These are phyloP conservation scores for Dissostichus mawsoni DNA, from an alignment of 2,113 vertebrate genomes.

Conservation along the genomic window DNA sequence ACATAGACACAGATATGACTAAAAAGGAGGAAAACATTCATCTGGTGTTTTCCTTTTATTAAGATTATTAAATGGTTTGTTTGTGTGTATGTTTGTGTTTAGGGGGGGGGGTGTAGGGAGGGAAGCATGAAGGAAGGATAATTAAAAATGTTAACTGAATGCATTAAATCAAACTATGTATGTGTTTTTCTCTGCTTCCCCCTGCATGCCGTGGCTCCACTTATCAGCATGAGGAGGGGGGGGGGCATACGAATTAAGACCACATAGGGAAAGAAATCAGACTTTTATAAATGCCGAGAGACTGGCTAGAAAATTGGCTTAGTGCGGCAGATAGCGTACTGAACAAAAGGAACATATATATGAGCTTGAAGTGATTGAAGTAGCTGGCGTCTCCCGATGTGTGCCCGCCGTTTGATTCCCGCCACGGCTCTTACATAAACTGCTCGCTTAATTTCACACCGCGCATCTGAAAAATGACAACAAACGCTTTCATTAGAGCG, in stretches of 20 bases:
- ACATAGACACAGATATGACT: slow-evolving; percentile 27
- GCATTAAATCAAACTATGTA: slow-evolving; percentile 75
- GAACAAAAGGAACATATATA: slow-evolving; percentile 93
- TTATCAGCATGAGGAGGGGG: slow-evolving; percentile 78
- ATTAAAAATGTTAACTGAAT: slow-evolving; percentile 84
- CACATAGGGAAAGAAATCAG: slow-evolving; percentile 88
- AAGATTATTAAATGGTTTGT: slow-evolving; percentile 74
- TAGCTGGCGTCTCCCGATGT: slow-evolving; percentile 86
- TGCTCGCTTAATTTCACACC: slow-evolving; percentile 92
- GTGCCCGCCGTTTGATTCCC: slow-evolving; percentile 88
- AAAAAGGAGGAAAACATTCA: slow-evolving; percentile 42
- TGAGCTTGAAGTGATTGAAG: slow-evolving; percentile 93
- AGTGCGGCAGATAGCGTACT: slow-evolving; percentile 87
- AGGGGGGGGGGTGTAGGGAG: not conserved
- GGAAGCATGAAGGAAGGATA: slow-evolving; percentile 71
- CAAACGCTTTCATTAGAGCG: slow-evolving; percentile 91
- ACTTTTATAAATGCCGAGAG: slow-evolving; percentile 90
- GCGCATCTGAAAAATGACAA: slow-evolving; percentile 87
- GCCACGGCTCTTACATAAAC: slow-evolving; percentile 90
- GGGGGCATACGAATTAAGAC: slow-evolving; percentile 87
- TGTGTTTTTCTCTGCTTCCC: slow-evolving; percentile 64
- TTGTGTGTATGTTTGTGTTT: slow-evolving; percentile 6
- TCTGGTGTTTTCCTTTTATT: slow-evolving; percentile 63
- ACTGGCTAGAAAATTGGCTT: slow-evolving; percentile 98
- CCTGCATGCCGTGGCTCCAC: slow-evolving; percentile 71